These are phyloP conservation scores for Barbus barbus DNA, from an alignment of 2,113 vertebrate genomes.

Conservation along the genomic window DNA sequence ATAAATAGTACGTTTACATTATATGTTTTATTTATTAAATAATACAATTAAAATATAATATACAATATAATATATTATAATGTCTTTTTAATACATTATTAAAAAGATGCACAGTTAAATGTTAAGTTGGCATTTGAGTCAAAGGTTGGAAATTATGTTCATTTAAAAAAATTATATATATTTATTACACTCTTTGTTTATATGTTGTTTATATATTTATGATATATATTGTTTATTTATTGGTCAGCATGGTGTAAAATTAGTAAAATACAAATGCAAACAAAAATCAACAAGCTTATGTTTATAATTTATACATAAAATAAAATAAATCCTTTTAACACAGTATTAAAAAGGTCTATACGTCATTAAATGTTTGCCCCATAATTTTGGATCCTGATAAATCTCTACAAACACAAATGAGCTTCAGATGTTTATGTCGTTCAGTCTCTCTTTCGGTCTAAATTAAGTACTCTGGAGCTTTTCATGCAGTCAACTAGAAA, in stretches of 20 bases:
- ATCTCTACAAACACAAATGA: not conserved
- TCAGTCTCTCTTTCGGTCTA: constrained; percentile 16
- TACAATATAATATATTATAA: no score
- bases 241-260: not conserved
- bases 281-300: not conserved
- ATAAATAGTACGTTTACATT: not conserved
- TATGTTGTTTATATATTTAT: no score
- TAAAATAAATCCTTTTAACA: not conserved
- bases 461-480: not conserved
- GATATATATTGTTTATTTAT: not conserved
- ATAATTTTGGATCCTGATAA: not conserved
- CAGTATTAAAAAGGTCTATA: not conserved
- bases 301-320: no score
- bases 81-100: no score
- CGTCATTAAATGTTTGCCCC: not conserved
- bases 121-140: no score
- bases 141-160: no score
- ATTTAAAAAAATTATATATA: no score
- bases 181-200: no score
- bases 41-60: no score
- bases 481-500: constrained; percentile 16
- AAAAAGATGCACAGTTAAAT: no score
- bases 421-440: not conserved
- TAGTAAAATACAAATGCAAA: not conserved
- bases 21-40: no score